A percentile compares a stretch with the other conserved stretches of the same genome.
These are phyloP conservation scores for Maccullochella peelii DNA, from an alignment of 2,113 vertebrate species.

Conservation along the genomic window DNA sequence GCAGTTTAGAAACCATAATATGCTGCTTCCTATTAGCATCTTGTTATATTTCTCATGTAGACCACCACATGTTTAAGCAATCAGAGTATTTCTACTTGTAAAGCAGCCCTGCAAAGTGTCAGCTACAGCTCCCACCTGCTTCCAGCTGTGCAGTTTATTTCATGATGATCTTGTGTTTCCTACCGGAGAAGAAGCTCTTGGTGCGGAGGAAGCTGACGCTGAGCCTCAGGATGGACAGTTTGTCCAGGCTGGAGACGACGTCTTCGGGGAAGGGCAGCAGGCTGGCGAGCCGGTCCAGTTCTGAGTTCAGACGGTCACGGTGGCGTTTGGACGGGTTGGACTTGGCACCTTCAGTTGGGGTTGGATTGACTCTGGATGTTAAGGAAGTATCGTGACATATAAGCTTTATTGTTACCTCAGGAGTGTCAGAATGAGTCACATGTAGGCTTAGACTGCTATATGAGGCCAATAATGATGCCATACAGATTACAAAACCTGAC, in stretches of 20 bases:
- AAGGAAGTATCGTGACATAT: background rate
- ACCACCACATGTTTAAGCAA: background rate
- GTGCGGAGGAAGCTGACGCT: slow-evolving; percentile 87
- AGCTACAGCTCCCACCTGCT: background rate
- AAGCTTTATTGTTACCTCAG: background rate
- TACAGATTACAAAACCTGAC: no score
- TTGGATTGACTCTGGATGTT: slow-evolving; percentile 55
- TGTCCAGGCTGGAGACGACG: slow-evolving; percentile 84
- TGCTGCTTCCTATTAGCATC: background rate
- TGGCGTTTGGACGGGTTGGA: slow-evolving; percentile 89
- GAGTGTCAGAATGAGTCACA: background rate
- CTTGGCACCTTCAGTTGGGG: slow-evolving; percentile 75
- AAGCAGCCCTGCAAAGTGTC: no score
- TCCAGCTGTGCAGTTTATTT: background rate
- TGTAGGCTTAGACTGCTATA: no score
- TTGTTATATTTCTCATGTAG: background rate
- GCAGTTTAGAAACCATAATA: background rate
- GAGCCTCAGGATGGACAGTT: slow-evolving; percentile 86
- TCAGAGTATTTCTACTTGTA: background rate
- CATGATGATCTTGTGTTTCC: background rate
- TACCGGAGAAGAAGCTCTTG: slow-evolving; percentile 87
- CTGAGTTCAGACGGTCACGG: slow-evolving; percentile 84
- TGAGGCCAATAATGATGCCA: no score
- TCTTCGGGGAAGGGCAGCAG: slow-evolving; percentile 87
- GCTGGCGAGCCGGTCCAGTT: slow-evolving; percentile 83